Base-by-base conservation (phyloP, 2,797 vertebrate species). In the Myioborus miniatus region DNA sequence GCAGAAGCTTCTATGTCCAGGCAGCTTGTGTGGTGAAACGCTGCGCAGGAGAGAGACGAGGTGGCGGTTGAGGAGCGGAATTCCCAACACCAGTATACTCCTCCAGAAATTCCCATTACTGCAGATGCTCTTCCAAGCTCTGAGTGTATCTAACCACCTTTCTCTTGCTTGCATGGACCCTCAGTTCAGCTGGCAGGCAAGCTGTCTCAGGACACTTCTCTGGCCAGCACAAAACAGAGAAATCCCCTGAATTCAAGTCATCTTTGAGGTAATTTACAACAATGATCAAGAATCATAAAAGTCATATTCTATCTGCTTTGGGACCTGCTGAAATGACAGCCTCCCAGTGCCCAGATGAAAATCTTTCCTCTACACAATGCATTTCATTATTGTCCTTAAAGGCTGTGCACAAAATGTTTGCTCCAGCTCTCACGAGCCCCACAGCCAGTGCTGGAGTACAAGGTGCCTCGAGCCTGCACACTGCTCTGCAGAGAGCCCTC, bases 101-200 rank as follows among this genome's bases (percentile, higher is more conserved):
- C 58, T 58, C 20, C 47, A 49, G 9, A 63, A 75, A 64, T 14
- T 86, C n/a, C 18, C n/a, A 34, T 36, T 14, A 26, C 30, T 39
- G 27, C 19, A 75, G n/a, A 65, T 2, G 3, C 6, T 60, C 18
- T 59, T 36, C 18, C 58, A 65, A 27, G 23, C 30, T 68, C 34
- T 3, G 1, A 32, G 30, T 15, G 7, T 47, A 43, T 27, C n/a
- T 21, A 30, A 26, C 3, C 8, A 29, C 3, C 0, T 43, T 63
- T 37, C 44, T 83, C 44, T 44, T 44, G 21, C 11, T 26, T 39
- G 16, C 14, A 13, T 1, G 4, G 47, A 44, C 16, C 37, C 17
- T 6, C 22, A 47, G 56, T 15, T 75, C 65, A 80, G 11, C 39
- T 29, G 22, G 24, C 22, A 58, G 21, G 23, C 16, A 26, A 8